phyloP scores from a whole-genome alignment of 2,797 vertebrate species.

The Melanotaenia maccullochi region DNA sequence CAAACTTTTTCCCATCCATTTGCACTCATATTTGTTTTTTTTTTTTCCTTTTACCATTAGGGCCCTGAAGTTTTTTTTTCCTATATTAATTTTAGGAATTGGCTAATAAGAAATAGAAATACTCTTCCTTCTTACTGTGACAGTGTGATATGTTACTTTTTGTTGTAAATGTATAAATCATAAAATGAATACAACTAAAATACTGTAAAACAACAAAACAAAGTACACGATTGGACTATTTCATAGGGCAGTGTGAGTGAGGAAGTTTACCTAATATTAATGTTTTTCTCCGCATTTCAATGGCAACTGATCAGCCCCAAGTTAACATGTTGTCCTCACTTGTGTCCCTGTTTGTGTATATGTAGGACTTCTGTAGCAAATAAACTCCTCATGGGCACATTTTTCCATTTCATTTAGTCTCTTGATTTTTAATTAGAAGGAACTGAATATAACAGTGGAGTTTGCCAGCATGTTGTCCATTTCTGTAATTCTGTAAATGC shows the following conservation, averaged over 20 bases:
- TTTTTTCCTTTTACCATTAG: background rate
- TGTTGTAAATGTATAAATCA: background rate
- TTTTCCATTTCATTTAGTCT: background rate
- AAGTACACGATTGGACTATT: background rate
- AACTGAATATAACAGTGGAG: background rate
- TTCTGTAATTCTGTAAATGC: background rate
- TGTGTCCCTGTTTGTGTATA: too few species aligned
- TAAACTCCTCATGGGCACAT: too few species aligned
- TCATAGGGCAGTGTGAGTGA: background rate
- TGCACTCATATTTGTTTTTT: background rate
- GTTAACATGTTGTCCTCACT: background rate
- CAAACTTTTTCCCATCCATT: slow-evolving; percentile 23
- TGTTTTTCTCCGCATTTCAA: too few species aligned
- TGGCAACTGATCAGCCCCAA: background rate
- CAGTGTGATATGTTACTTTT: background rate
- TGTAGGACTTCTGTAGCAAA: too few species aligned
- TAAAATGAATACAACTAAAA: background rate
- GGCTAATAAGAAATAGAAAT: background rate
- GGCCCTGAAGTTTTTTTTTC: background rate
- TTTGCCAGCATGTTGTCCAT: background rate
- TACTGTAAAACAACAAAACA: background rate
- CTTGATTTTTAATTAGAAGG: background rate
- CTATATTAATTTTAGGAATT: background rate
- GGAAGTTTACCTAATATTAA: too few species aligned
- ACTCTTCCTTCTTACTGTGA: background rate